These are phyloP conservation scores for Porites lutea DNA, from an alignment of 64 coral and sea anemone species.

Conservation along the genomic window DNA sequence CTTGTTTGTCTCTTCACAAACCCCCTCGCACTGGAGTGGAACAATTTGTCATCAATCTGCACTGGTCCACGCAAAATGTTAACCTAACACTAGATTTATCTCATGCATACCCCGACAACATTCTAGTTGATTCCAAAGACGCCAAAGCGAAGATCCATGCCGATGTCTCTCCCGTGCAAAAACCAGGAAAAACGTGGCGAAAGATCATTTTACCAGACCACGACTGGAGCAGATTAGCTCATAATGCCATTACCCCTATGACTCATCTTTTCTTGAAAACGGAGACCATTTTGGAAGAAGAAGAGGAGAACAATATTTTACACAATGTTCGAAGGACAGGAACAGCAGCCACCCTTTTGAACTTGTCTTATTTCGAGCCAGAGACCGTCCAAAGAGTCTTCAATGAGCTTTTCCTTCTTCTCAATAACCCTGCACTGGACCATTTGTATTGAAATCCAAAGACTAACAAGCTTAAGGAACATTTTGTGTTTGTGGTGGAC, in stretches of 20 bases:
- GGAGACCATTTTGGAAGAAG: conserved; percentile 11
- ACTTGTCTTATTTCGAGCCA: conserved; percentile 45
- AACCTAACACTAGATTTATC: conserved; percentile 31
- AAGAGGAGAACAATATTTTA: not conserved
- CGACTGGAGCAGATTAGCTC: not conserved
- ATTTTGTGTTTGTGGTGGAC: conserved; percentile 35
- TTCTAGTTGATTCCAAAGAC: conserved; percentile 70
- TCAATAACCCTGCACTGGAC: conserved; percentile 48
- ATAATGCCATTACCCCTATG: conserved; percentile 5
- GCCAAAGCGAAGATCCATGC: conserved; percentile 52
- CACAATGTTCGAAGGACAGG: conserved; percentile 9
- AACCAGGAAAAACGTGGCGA: conserved; percentile 58
- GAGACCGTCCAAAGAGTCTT: conserved; percentile 55
- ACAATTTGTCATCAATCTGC: conserved; percentile 54
- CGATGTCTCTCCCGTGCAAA: conserved; percentile 51
- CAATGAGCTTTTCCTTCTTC: conserved; percentile 46
- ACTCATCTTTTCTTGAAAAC: conserved; percentile 61
- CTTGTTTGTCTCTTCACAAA: conserved; percentile 54
- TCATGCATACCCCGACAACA: conserved; percentile 5
- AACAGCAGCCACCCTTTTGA: conserved; percentile 49
- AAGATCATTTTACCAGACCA: conserved; percentile 23
- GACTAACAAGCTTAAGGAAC: not conserved
- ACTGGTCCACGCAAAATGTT: conserved; percentile 62
- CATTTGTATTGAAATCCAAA: conserved; percentile 49
- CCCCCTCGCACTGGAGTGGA: conserved; percentile 57